Evolutionary conservation across 2,797 vertebrate species (phyloP).

Genomic region (Pseudochirops corinnae): DNA sequence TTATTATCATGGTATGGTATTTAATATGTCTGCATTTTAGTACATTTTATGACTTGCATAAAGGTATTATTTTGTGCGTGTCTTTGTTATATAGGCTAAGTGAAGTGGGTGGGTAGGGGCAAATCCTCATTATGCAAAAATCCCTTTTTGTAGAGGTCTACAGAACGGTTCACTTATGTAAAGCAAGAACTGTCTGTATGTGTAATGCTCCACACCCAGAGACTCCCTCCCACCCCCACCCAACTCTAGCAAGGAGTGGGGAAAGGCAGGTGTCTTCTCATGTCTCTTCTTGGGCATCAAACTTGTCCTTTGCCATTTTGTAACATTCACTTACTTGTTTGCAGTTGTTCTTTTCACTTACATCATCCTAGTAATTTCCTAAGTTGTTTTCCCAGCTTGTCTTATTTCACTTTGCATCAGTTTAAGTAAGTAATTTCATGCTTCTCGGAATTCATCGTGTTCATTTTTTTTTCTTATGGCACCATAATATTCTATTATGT

Average conservation of each 20-base stretch:
- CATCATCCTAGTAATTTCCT: background rate
- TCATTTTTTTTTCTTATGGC: background rate
- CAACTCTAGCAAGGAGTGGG: background rate
- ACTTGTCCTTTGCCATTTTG: background rate
- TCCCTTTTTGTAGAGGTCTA: background rate
- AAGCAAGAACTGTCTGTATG: background rate
- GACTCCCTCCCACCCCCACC: background rate
- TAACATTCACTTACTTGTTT: background rate
- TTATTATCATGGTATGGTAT: background rate
- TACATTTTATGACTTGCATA: background rate
- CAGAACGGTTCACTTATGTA: background rate
- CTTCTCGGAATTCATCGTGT: background rate
- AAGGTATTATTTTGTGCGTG: background rate
- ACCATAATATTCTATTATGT: background rate
- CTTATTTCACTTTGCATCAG: background rate
- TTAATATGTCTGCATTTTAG: background rate
- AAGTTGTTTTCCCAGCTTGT: background rate
- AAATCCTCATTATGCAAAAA: background rate
- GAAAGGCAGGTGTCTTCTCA: background rate
- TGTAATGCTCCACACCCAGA: background rate
- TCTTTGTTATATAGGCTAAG: background rate
- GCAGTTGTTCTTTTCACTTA: background rate
- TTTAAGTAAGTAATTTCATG: background rate
- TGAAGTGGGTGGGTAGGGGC: background rate
- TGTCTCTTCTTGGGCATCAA: background rate